Conservation (phyloP, 1,140 invertebrate species). For the Trachelipus rathkii region DNA sequence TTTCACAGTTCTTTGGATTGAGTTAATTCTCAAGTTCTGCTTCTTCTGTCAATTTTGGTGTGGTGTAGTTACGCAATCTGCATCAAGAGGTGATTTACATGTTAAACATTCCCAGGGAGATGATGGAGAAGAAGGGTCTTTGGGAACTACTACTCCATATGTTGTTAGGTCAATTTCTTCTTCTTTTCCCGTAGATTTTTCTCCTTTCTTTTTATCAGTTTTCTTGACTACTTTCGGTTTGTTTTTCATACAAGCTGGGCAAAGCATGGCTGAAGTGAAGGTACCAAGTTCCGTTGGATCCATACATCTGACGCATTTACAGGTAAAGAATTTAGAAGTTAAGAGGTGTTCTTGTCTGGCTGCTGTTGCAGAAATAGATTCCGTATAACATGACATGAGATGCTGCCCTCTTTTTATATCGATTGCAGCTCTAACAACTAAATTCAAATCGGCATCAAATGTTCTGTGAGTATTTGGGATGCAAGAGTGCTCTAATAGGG, state of each 20-base stretch:
- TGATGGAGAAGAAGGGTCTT: conserved; percentile 38
- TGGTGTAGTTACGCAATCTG: conserved; percentile 60
- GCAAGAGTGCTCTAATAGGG: conserved; percentile 73
- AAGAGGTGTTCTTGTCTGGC: conserved; percentile 62
- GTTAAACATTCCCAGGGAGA: conserved; percentile 60
- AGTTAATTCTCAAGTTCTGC: conserved; percentile 58
- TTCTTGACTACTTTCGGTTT: conserved; percentile 24
- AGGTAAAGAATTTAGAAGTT: conserved; percentile 72
- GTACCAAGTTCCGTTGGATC: conserved; percentile 71
- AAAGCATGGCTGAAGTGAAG: conserved; percentile 67
- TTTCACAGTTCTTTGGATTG: conserved; percentile 56
- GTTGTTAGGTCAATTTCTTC: background rate
- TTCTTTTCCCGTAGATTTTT: conserved; percentile 48
- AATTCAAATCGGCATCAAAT: conserved; percentile 65
- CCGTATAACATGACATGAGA: conserved; percentile 71
- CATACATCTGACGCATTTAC: conserved; percentile 63
- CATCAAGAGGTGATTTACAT: conserved; percentile 57
- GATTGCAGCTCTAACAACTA: conserved; percentile 60
- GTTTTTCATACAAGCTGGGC: conserved; percentile 55
- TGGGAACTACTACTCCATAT: conserved; percentile 25
- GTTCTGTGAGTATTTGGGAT: conserved; percentile 71
- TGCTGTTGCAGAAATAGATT: conserved; percentile 68
- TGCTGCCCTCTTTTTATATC: conserved; percentile 59
- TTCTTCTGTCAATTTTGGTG: conserved; percentile 66
- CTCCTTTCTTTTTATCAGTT: conserved; percentile 18